These are phyloP conservation scores for Anthopleura sola DNA, from an alignment of 64 coral and sea anemone species.

Conservation along the genomic window DNA sequence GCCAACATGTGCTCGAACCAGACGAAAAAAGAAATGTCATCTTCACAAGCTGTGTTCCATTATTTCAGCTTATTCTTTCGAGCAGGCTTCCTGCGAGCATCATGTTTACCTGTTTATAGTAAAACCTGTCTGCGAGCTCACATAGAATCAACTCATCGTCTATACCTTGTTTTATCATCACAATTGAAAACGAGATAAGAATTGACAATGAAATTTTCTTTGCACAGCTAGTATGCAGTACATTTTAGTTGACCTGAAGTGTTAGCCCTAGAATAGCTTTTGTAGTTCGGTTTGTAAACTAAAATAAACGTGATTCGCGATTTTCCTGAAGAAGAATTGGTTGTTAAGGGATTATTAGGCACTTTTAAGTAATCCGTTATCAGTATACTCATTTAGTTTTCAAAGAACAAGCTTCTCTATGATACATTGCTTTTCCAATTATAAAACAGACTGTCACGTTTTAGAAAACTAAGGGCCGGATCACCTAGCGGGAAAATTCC, in stretches of 20 bases:
- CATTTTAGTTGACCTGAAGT: neutral
- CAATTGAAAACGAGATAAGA: conserved; percentile 1
- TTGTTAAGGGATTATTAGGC: neutral
- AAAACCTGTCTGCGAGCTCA: neutral
- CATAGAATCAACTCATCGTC: conserved; percentile 1
- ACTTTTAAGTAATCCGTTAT: neutral
- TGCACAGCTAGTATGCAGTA: neutral
- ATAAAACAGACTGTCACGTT: neutral
- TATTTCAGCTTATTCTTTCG: neutral
- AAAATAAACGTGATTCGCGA: neutral
- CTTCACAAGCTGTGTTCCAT: conserved; percentile 11
- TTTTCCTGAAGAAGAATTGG: neutral
- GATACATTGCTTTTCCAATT: neutral
- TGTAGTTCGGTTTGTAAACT: neutral
- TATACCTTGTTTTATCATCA: neutral
- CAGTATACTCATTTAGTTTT: neutral
- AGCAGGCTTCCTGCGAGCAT: neutral
- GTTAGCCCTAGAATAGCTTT: neutral
- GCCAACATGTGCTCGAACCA: neutral
- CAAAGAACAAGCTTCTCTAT: neutral
- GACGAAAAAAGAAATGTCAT: neutral
- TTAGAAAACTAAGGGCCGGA: neutral
- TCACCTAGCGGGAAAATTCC: neutral
- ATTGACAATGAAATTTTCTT: neutral
- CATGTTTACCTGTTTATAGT: conserved; percentile 13